Evolutionary conservation across 2,113 vertebrate species (phyloP), one percentile per base, ranked within the genome.

Genomic region (Channa maculata): DNA sequence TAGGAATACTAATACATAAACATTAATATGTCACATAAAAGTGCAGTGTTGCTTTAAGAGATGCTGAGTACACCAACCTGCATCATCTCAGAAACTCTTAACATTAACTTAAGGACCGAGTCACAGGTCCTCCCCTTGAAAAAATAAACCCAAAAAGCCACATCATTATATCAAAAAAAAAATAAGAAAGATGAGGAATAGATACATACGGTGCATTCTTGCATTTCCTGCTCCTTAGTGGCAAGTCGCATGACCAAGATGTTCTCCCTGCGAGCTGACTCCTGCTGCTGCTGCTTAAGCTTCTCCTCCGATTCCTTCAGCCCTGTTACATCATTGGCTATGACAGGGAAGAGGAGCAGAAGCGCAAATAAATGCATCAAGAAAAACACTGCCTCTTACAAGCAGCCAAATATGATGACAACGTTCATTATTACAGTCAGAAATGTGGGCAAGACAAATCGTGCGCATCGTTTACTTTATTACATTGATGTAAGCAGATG

Each of bases 151-250:
- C 13, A 24, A 65, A 9, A 1, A 0, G 5, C 1, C 6, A 39
- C 5, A 43, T 6, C 48, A 38, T 24, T 24, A 24, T 24, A 4
- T 1, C 44, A 9, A 13, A 36, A 43, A 11, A 7, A 2, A 8
- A 5, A 24, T 24, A 8, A n/a, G 1, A 45, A 34, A 38, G 39
- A 8, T 34, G 2, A 36, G 1, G n/a, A 64, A 51, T 3, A 37
- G 60, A 92, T 75, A 97, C 98, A 93, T 93, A 99, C 98, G 89
- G 98, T 99, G 94, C 98, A 99, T 93, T 99, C 98, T 82, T 99
- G 98, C 98, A 99, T 99, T 87, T 99, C 98, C 90, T 99, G 98
- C 61, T 99, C 98, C 93, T 99, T 99, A 71, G 98, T 99, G 89
- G 98, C 98, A 77, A 99, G 95, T 65, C 98, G 93, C 98, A 99